Conservation (phyloP, 2,113 vertebrate species). For the Myodes glareolus region DNA sequence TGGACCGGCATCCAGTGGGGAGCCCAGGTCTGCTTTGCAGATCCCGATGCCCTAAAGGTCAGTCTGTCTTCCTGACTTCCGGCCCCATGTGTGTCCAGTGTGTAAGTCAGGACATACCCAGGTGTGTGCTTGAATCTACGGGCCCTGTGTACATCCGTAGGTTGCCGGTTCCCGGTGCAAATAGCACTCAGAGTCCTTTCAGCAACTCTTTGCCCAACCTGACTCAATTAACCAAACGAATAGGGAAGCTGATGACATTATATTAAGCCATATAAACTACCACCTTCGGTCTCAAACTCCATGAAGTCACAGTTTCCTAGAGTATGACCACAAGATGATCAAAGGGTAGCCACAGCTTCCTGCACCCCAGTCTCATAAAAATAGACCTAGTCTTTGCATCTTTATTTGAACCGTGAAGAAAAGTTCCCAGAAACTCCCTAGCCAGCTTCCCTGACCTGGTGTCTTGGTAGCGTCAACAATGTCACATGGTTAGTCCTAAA, state of each 20-base stretch:
- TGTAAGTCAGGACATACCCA: not conserved
- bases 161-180: rapidly evolving
- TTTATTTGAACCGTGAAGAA: not conserved
- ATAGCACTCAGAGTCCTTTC: not conserved
- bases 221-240: not conserved
- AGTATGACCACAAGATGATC: not conserved
- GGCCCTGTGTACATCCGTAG: not conserved
- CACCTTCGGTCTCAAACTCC: rapidly evolving
- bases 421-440: not conserved
- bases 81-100: rapidly evolving
- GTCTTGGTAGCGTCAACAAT: not conserved
- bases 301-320: rapidly evolving
- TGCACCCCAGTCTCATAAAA: not conserved
- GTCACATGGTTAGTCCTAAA: not conserved
- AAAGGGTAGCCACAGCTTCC: not conserved
- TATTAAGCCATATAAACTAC: rapidly evolving
- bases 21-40: conserved; percentile 92
- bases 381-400: not conserved
- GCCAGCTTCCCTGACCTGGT: not conserved
- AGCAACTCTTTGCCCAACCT: rapidly evolving
- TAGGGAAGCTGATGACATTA: not conserved
- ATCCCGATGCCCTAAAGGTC: conserved; percentile 95
- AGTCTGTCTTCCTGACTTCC: not conserved
- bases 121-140: rapidly evolving
- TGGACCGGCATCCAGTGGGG: conserved; percentile 94